Evolutionary conservation across 2,113 vertebrate species (phyloP), one percentile per base, ranked within the genome.

Genomic region (Opisthocomus hoazin): DNA sequence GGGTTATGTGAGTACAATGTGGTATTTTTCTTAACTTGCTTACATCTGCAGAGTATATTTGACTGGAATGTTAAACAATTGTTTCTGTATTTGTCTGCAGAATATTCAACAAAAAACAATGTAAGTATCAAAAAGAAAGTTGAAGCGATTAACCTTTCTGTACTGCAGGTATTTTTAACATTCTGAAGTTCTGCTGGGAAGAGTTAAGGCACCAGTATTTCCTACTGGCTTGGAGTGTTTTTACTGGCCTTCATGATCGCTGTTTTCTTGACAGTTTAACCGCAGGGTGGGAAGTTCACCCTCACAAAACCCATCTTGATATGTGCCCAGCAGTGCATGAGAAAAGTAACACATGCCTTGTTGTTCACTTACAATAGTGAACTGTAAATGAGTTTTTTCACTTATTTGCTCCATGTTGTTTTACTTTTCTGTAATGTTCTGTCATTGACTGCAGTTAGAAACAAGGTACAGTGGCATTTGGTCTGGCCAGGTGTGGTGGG

Each of bases 1-100:
- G 51, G 57, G 43, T 84, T 95, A 69, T 89, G 22, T 46, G 92
- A 92, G 19, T 90, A 71, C 48, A 75, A 13, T 60, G n/a, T 74
- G 73, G 19, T 95, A 48, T 96, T 95, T 97, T 98, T 97, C 98
- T 99, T 98, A 99, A 99, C 97, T 74, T 15, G 12, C 58, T 48
- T 95, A 99, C 99, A 99, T 99, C 96, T 99, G 97, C 98, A 99
- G 95, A 99, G 99, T 80, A 98, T 99, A 98, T 99, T 99, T 97
- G 99, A 99, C 97, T 99, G 99, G 99, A 99, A 99, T 50, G 99
- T 99, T 34, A 99, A 99, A 96, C 98, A 99, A 86, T 98, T 99
- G 86, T 99, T 99, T 96, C 98, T 99, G 34, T 99, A 99, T 92
- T 98, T 99, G 94, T 99, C 99, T 81, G 99, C 99, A 74, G 99